A percentile compares a stretch with the other conserved stretches of the same genome.
Evolutionary conservation across 2,888 invertebrate species (phyloP).

Genomic region (Allygus modestus): DNA sequence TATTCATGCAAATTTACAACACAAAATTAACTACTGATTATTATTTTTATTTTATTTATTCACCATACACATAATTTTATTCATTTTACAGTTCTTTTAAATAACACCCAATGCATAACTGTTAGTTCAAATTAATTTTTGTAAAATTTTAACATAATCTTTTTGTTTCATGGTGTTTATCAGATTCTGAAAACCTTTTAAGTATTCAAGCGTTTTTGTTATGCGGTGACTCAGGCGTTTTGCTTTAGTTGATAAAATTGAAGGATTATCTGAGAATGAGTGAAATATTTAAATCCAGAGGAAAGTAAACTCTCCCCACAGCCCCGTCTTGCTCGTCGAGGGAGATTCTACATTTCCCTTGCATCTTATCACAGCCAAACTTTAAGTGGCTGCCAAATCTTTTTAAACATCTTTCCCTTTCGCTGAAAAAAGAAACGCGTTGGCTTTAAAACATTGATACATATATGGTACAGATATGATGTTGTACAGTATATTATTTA

Average conservation of each 20-base stretch:
- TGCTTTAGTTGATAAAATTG: background rate
- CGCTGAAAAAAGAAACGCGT: background rate
- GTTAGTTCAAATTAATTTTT: too few relatives aligned
- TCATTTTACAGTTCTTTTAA: too few relatives aligned
- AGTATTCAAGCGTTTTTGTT: background rate
- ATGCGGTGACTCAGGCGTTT: background rate
- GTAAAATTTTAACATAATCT: too few relatives aligned
- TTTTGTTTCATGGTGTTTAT: too few relatives aligned
- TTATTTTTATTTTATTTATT: too few relatives aligned
- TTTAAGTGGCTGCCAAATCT: conserved; percentile 27
- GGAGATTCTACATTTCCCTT: conserved; percentile 18
- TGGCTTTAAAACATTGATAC: background rate
- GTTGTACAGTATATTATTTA: background rate
- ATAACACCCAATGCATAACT: too few relatives aligned
- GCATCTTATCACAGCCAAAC: conserved; percentile 23
- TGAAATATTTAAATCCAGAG: conserved; percentile 13
- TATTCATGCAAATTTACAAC: too few relatives aligned
- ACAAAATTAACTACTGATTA: too few relatives aligned
- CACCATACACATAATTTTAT: too few relatives aligned
- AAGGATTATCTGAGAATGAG: conserved; percentile 27
- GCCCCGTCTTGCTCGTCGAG: background rate
- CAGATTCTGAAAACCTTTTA: too few relatives aligned
- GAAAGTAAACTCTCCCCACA: conserved; percentile 23
- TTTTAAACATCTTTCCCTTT: conserved; percentile 12
- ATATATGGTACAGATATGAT: background rate